Conservation (phyloP, 37 sponge, comb jelly and placozoan genomes). For the Haliclona indistincta region DNA sequence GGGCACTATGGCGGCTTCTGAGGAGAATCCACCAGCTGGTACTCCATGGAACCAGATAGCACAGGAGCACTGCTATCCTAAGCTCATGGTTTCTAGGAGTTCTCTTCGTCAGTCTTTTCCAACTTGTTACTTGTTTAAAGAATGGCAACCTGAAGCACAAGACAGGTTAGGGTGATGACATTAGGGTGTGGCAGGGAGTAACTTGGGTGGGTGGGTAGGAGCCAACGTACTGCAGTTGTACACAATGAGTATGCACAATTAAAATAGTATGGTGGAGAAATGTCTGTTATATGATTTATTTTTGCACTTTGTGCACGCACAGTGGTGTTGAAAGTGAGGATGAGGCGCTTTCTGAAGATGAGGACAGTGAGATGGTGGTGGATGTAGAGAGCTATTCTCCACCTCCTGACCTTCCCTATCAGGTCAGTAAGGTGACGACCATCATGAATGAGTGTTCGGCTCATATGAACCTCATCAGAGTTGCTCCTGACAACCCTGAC, state of each 20-base stretch:
- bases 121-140: background rate
- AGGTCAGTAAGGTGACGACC: constrained; percentile 46
- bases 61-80: constrained; percentile 53
- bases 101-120: background rate
- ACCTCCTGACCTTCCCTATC: constrained; percentile 20
- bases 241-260: background rate
- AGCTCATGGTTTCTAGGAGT: constrained; percentile 5
- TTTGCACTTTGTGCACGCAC: too few species aligned
- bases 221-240: too few species aligned
- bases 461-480: constrained; percentile 67
- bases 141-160: too few species aligned
- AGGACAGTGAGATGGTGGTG: constrained; percentile 8
- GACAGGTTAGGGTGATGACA: background rate
- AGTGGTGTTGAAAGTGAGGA: background rate
- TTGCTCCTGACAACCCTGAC: constrained; percentile 39
- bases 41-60: constrained; percentile 37
- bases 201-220: background rate
- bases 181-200: background rate
- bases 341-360: background rate
- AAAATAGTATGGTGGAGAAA: background rate
- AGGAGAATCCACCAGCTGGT: too few species aligned
- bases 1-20: background rate
- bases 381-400: constrained; percentile 46
- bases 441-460: constrained; percentile 79
- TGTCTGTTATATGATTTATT: background rate